Evolutionary conservation across 2,888 invertebrate genomes (phyloP).

Genomic region (Melinopterus prodromus): DNA sequence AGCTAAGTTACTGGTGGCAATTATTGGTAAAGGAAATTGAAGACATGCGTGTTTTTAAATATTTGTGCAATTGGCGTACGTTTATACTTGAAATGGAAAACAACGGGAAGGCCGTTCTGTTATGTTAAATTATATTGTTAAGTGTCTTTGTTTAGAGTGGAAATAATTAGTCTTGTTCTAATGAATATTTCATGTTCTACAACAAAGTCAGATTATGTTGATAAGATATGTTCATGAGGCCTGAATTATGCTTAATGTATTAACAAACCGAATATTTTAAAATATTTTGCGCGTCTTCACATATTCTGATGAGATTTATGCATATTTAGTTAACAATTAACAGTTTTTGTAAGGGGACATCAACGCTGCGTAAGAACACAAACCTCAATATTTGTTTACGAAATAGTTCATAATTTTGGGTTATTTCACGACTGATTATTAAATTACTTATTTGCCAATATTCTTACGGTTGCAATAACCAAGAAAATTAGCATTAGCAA

Average conservation of each 20-base stretch:
- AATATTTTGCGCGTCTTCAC: too few relatives aligned
- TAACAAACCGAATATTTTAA: too few relatives aligned
- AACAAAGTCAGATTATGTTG: too few relatives aligned
- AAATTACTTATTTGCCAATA: not conserved
- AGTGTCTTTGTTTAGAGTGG: not conserved
- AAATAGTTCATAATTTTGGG: not conserved
- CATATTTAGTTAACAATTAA: not conserved
- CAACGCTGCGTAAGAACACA: not conserved
- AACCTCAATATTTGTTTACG: not conserved
- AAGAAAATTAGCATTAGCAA: not conserved
- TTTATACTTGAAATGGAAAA: not conserved
- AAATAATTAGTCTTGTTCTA: not conserved
- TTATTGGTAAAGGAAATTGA: not conserved
- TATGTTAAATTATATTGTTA: not conserved
- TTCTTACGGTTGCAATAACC: not conserved
- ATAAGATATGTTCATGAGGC: too few relatives aligned
- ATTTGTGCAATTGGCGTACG: not conserved
- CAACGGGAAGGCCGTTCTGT: not conserved
- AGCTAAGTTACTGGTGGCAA: not conserved
- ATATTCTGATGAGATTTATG: too few relatives aligned
- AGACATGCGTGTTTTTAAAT: not conserved
- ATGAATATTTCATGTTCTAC: too few relatives aligned
- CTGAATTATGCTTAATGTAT: too few relatives aligned
- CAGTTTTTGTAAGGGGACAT: not conserved
- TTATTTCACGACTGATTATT: not conserved